phyloP scores from a whole-genome alignment of 2,113 vertebrate genomes.

The Hippocampus guttulatus region DNA sequence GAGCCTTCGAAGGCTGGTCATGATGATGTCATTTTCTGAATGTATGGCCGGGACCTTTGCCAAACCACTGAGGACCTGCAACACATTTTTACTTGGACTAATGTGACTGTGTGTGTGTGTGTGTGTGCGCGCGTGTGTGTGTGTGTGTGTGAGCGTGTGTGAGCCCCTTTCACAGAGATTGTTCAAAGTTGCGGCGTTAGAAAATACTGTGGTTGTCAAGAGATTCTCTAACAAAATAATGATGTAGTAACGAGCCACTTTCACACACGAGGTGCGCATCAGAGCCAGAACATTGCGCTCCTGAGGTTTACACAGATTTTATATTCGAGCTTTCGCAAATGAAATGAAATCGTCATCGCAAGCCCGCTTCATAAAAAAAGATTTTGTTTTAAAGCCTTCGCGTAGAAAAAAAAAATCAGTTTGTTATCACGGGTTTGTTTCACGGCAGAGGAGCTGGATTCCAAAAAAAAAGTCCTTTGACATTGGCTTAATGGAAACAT shows the following conservation, averaged over 20 bases:
- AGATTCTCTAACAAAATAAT: neutral
- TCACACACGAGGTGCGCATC: neutral
- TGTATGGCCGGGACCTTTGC: constrained; percentile 6
- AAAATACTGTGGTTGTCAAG: neutral
- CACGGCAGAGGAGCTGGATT: too few species aligned
- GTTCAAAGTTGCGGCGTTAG: neutral
- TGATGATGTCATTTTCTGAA: constrained; percentile 29
- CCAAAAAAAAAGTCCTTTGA: too few species aligned
- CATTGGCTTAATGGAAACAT: too few species aligned
- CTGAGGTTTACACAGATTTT: neutral
- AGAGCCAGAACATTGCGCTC: neutral
- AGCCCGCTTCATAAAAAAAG: too few species aligned
- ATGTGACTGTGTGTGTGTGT: neutral
- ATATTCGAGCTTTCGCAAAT: too few species aligned
- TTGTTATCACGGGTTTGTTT: too few species aligned
- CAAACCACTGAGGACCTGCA: neutral
- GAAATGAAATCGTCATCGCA: too few species aligned
- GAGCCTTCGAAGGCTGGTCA: neutral
- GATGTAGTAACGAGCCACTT: neutral
- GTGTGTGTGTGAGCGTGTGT: neutral
- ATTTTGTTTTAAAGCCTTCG: too few species aligned
- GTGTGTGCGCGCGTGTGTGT: too few species aligned
- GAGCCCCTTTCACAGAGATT: neutral
- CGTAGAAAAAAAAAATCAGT: too few species aligned
- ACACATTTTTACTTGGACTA: neutral